Conservation (phyloP, 1,140 invertebrate species). For the Rhyzopertha dominica region DNA sequence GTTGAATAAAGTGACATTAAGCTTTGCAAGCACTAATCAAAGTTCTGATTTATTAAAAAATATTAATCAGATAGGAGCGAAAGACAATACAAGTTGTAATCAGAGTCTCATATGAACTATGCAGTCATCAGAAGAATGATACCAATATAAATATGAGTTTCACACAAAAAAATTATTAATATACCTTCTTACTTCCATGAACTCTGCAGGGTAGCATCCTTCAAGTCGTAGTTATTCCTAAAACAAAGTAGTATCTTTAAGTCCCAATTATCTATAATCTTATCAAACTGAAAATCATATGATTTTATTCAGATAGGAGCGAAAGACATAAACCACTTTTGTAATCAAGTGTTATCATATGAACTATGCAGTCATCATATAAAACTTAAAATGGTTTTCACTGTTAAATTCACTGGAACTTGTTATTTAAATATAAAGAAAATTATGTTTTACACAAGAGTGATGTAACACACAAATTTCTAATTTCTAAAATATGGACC, state of each 20-base stretch:
- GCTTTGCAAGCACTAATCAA: too few species aligned
- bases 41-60: too few species aligned
- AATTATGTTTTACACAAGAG: background rate
- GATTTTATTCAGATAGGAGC: conserved; percentile 50
- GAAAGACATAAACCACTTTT: conserved; percentile 41
- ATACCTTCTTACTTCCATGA: too few species aligned
- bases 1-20: too few species aligned
- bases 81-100: conserved; percentile 32
- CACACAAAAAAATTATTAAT: conserved; percentile 3
- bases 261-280: too few species aligned
- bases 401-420: too few species aligned
- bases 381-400: too few species aligned
- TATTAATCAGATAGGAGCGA: conserved; percentile 44
- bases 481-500: conserved; percentile 1
- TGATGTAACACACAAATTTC: conserved; percentile 1
- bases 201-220: too few species aligned
- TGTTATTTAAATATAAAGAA: background rate
- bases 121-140: conserved; percentile 36
- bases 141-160: conserved; percentile 14
- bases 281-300: too few species aligned
- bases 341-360: conserved; percentile 40
- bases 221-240: too few species aligned
- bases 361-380: conserved; percentile 47
- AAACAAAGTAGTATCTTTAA: too few species aligned
- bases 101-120: conserved; percentile 45